phyloP scores from a whole-genome alignment of 2,113 vertebrate species.

The Verasper variegatus region DNA sequence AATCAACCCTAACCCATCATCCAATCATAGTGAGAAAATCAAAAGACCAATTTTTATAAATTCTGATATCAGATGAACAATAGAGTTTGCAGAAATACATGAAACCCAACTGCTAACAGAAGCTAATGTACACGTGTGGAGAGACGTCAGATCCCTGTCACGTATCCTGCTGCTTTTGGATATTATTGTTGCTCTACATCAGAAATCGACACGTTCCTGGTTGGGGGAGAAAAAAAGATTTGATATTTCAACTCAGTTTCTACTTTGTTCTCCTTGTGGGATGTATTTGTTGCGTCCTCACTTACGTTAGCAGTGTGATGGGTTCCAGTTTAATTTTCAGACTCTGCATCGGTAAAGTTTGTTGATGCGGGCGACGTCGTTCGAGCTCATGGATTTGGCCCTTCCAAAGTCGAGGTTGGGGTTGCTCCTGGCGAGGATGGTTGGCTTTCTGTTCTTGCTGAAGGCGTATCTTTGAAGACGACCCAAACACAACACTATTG shows the following conservation, averaged over 20 bases:
- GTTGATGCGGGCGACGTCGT: constrained; percentile 66
- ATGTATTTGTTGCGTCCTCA: neutral
- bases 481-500: neutral
- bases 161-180: too few relatives aligned
- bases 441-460: constrained; percentile 44
- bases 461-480: constrained; percentile 47
- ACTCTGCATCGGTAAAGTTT: constrained; percentile 61
- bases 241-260: too few relatives aligned
- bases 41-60: too few relatives aligned
- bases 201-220: neutral
- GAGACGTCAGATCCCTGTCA: too few relatives aligned
- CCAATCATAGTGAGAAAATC: too few relatives aligned
- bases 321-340: neutral
- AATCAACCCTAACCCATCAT: too few relatives aligned
- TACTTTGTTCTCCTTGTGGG: neutral
- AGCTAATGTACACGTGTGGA: too few relatives aligned
- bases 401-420: constrained; percentile 17
- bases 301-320: neutral
- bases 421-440: constrained; percentile 44
- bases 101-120: too few relatives aligned
- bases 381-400: constrained; percentile 35
- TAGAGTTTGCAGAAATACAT: too few relatives aligned
- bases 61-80: too few relatives aligned
- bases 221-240: too few relatives aligned
- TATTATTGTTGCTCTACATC: too few relatives aligned